Evolutionary conservation across 2,888 invertebrate genomes (phyloP).

Genomic region (Muscina levida): DNA sequence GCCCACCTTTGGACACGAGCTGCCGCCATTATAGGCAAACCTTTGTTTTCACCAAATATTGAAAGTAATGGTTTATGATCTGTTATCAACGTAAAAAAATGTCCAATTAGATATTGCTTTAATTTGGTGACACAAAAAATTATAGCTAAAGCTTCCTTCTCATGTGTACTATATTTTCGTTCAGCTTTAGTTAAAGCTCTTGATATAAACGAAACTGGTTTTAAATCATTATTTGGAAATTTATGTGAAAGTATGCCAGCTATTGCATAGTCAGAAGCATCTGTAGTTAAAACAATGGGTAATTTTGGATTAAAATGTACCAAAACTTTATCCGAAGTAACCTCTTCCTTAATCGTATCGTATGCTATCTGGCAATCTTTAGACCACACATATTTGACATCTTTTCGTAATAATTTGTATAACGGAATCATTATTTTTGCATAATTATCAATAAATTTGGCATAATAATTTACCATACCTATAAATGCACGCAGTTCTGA

Average conservation of each 20-base stretch:
- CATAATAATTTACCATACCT: conserved; percentile 61
- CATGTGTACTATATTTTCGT: conserved; percentile 30
- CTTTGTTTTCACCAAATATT: not conserved
- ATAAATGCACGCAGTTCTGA: conserved; percentile 55
- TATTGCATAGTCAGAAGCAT: conserved; percentile 23
- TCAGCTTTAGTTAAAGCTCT: conserved; percentile 21
- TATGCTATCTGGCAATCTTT: conserved; percentile 69
- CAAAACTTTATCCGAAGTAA: conserved; percentile 44
- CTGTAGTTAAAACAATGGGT: conserved; percentile 21
- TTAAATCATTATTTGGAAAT: conserved; percentile 29
- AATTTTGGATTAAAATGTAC: conserved; percentile 29
- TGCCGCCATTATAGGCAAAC: not conserved
- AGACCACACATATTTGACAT: conserved; percentile 69
- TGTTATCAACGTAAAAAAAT: conserved; percentile 2
- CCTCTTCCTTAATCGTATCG: conserved; percentile 67
- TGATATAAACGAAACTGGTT: conserved; percentile 38
- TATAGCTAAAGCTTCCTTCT: conserved; percentile 39
- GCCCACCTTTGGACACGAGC: conserved; percentile 26
- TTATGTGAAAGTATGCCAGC: conserved; percentile 19
- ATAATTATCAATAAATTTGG: conserved; percentile 58
- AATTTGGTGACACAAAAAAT: conserved; percentile 28
- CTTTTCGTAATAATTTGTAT: conserved; percentile 58
- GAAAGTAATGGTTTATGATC: not conserved
- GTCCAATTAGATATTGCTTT: conserved; percentile 9
- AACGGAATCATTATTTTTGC: conserved; percentile 43